Conservation (phyloP, 1,140 invertebrate species). For the Sitobion miscanthi region DNA sequence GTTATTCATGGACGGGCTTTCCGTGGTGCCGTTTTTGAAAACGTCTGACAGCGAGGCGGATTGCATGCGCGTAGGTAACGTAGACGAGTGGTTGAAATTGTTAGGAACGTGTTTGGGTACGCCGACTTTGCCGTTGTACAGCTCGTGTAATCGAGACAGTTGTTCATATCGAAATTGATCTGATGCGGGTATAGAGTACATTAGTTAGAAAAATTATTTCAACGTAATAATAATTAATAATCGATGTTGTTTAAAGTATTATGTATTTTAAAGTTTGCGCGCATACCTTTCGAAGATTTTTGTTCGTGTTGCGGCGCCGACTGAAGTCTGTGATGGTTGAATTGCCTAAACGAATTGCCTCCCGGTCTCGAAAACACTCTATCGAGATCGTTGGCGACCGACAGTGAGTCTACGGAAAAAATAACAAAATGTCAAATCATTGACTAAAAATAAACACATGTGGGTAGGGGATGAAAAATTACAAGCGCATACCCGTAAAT, state of each 20-base stretch:
- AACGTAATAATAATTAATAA: neutral
- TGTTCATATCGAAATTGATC: constrained; percentile 70
- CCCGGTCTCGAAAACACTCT: constrained; percentile 63
- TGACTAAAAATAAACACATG: neutral
- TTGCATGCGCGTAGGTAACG: constrained; percentile 65
- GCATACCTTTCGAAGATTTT: constrained; percentile 29
- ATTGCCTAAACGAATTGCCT: constrained; percentile 3
- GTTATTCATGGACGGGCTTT: neutral
- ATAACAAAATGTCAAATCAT: neutral
- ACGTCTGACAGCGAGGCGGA: constrained; percentile 73
- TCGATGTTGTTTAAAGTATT: neutral
- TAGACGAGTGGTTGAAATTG: constrained; percentile 31
- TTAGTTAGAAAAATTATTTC: neutral
- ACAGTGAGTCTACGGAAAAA: constrained; percentile 71
- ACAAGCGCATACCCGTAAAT: constrained; percentile 69
- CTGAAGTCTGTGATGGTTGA: constrained; percentile 39
- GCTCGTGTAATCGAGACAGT: constrained; percentile 71
- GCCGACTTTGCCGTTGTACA: constrained; percentile 73
- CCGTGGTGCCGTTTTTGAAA: constrained; percentile 66
- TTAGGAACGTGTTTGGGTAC: constrained; percentile 64
- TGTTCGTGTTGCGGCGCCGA: neutral
- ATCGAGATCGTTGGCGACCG: constrained; percentile 76
- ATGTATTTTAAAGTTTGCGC: neutral
- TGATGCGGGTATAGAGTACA: constrained; percentile 57
- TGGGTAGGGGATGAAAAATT: neutral